Evolutionary conservation across 2,888 invertebrate species (phyloP).

Genomic region (Acanthoscelides obtectus): DNA sequence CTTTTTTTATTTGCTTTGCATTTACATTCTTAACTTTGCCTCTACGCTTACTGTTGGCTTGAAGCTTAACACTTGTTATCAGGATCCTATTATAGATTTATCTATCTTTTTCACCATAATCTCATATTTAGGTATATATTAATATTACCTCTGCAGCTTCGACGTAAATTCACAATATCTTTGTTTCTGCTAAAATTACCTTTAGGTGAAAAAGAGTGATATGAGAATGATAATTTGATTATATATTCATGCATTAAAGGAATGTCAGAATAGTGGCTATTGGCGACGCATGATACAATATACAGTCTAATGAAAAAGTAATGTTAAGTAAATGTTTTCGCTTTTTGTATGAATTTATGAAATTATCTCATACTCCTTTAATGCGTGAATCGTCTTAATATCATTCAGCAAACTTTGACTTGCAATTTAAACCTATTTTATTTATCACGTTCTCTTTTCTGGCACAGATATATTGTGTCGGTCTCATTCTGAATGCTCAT

Average conservation of each 20-base stretch:
- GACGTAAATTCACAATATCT: too few relatives aligned
- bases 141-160: constrained; percentile 4
- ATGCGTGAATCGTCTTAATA: constrained; percentile 27
- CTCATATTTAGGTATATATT: not conserved
- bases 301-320: too few relatives aligned
- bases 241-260: too few relatives aligned
- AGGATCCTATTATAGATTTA: not conserved
- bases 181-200: too few relatives aligned
- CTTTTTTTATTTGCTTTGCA: not conserved
- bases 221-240: too few relatives aligned
- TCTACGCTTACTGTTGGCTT: not conserved
- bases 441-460: constrained; percentile 23
- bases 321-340: too few relatives aligned
- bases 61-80: not conserved
- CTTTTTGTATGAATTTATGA: too few relatives aligned
- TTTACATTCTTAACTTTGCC: not conserved
- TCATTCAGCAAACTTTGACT: not conserved
- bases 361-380: not conserved
- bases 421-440: not conserved
- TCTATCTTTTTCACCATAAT: not conserved
- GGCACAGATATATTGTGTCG: constrained; percentile 67
- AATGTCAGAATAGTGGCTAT: too few relatives aligned
- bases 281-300: too few relatives aligned
- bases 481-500: constrained; percentile 73
- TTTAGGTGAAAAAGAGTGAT: too few relatives aligned